Evolutionary conservation across 2,113 vertebrate species (phyloP).

Genomic region (Illadopsis cleaveri): DNA sequence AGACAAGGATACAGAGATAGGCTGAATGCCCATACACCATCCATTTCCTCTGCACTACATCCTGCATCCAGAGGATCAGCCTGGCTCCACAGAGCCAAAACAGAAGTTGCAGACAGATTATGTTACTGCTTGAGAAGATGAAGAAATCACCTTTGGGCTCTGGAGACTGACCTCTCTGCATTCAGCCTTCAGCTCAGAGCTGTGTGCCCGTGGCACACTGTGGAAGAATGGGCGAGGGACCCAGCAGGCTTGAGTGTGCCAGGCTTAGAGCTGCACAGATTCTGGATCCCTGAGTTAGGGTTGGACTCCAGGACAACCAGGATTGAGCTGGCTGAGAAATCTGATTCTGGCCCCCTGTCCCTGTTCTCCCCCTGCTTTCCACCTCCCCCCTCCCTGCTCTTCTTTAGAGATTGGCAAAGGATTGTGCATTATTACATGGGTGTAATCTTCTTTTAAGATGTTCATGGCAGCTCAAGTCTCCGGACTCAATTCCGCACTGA

Average conservation of each 20-base stretch:
- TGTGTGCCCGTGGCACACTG: accelerated
- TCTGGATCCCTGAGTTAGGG: neutral
- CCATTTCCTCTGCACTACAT: neutral
- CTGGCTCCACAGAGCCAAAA: neutral
- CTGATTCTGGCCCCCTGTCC: neutral
- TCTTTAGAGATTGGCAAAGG: conserved; percentile 59
- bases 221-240: neutral
- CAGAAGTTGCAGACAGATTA: neutral
- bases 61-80: neutral
- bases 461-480: conserved; percentile 53
- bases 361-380: neutral
- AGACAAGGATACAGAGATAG: neutral
- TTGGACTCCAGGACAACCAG: neutral
- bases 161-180: neutral
- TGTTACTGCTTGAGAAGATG: neutral
- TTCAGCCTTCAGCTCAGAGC: neutral
- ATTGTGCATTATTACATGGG: conserved; percentile 62
- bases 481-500: conserved; percentile 26
- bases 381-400: neutral
- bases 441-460: conserved; percentile 68
- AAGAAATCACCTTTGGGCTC: neutral
- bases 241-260: neutral
- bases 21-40: neutral
- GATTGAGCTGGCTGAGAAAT: conserved; percentile 23
- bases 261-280: neutral